Evolutionary conservation across 2,113 vertebrate genomes (phyloP), one percentile per base, ranked within the genome.

Genomic region (cattle (Bos taurus)): DNA sequence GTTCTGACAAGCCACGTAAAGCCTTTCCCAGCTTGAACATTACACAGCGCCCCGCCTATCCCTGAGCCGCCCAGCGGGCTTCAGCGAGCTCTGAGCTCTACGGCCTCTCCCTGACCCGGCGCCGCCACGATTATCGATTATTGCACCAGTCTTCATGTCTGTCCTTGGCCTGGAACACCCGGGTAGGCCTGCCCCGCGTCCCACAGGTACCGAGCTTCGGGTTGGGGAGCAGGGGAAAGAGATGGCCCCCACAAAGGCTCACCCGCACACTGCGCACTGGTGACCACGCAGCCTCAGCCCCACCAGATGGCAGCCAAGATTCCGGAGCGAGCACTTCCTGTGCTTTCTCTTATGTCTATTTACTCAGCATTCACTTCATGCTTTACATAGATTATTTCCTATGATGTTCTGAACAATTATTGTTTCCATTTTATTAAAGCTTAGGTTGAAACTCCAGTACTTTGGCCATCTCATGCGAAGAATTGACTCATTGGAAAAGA

Each of bases 1-100:
- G 99, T 99, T 99, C 99, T 99, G 99, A 92, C 99, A 99, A 99
- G 99, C 99, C 99, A 99, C 99, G 99, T 99, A 99, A 98, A 99
- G 99, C 99, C 99, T 99, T 99, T 98, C 99, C 99, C 99, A 98
- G 97, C 98, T 98, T 99, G 98, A 98, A 98, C 99, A 99, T 99
- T 99, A 99, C 99, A 98, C 99, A 30, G 74, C 7, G 26, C 43
- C 43, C 40, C 10, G 74, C 40, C 74, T 46, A 2, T 43, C 13
- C 7, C 13, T 48, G 0, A 30, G 43, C 26, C 0, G 13, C 74
- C 74, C 40, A 78, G 74, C 14, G 15, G 25, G 43, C 43, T 78
- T 30, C 43, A 30, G 26, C 7, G 2, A 43, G 26, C 43, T 46
- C 74, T 14, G 23, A 25, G 74, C 74, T 16, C 43, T 17, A 15